Percentiles rank a stretch among this genome's conserved stretches.
Evolutionary conservation across 1,140 invertebrate genomes (phyloP).

Genomic region (Megathymus violae): DNA sequence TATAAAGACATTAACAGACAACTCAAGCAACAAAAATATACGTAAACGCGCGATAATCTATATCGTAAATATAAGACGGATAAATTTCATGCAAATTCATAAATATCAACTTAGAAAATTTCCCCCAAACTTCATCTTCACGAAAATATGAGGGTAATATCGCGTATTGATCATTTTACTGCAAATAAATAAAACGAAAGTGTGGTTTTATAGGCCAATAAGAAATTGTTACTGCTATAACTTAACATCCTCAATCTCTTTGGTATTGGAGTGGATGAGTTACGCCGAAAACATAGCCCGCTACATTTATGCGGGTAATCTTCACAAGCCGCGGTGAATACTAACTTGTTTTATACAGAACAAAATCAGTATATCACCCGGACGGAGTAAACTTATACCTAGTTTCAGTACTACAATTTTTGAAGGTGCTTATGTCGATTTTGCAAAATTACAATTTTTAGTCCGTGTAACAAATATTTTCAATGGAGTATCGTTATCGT

Average conservation of each 20-base stretch:
- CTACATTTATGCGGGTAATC: slow-evolving; percentile 40
- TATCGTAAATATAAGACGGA: no score
- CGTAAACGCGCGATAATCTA: no score
- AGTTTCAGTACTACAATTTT: slow-evolving; percentile 3
- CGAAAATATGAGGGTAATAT: slow-evolving; percentile 57
- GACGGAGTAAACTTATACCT: slow-evolving; percentile 32
- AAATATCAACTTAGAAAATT: slow-evolving; percentile 29
- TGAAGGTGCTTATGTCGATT: not conserved
- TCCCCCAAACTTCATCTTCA: slow-evolving; percentile 41
- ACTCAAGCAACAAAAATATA: no score
- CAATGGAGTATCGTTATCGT: no score
- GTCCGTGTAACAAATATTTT: no score
- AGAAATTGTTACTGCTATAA: slow-evolving; percentile 75
- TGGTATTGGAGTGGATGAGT: slow-evolving; percentile 73
- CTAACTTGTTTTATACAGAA: slow-evolving; percentile 55
- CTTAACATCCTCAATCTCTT: slow-evolving; percentile 67
- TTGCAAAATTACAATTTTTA: not conserved
- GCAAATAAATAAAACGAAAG: slow-evolving; percentile 75
- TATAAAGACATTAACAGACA: no score
- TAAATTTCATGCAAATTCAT: slow-evolving; percentile 22
- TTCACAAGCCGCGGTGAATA: slow-evolving; percentile 45
- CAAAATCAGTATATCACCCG: slow-evolving; percentile 49
- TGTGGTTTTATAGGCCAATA: slow-evolving; percentile 76
- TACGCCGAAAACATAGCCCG: slow-evolving; percentile 59
- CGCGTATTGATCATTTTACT: slow-evolving; percentile 72